Evolutionary conservation across 2,113 vertebrate species (phyloP).

Genomic region (Lophotis ruficrista): DNA sequence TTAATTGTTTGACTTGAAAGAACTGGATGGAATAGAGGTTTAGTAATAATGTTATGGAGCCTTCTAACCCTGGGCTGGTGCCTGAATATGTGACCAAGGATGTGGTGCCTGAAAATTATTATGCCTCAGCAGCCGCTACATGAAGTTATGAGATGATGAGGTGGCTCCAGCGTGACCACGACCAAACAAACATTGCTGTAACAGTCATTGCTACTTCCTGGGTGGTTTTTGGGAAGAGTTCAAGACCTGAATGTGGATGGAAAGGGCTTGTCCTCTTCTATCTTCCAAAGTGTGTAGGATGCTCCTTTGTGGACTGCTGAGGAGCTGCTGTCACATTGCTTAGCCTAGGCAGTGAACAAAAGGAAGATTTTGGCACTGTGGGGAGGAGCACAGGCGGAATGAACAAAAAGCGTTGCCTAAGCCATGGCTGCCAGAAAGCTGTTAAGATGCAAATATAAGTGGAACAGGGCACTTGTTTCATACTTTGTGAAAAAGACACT

Average conservation of each 20-base stretch:
- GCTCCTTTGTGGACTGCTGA: neutral
- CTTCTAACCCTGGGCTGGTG: neutral
- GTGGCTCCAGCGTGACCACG: too few relatives aligned
- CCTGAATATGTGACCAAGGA: neutral
- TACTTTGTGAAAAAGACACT: neutral
- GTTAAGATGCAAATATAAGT: neutral
- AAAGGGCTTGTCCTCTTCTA: neutral
- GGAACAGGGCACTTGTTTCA: neutral
- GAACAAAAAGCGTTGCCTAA: neutral
- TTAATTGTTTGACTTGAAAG: neutral
- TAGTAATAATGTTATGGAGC: neutral
- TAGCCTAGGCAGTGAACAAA: neutral
- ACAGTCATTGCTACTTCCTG: neutral
- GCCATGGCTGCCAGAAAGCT: accelerated
- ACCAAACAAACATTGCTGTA: neutral
- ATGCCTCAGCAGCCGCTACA: neutral
- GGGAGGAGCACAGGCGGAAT: neutral
- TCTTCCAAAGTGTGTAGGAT: neutral
- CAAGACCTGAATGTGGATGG: neutral
- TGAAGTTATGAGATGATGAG: accelerated
- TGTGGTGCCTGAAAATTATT: neutral
- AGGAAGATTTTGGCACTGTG: neutral
- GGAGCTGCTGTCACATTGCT: neutral
- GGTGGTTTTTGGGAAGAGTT: neutral
- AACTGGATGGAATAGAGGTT: neutral